Percentiles rank a stretch among this genome's conserved stretches.
These are phyloP conservation scores for Alca torda DNA, from an alignment of 2,797 vertebrate species.

Conservation along the genomic window DNA sequence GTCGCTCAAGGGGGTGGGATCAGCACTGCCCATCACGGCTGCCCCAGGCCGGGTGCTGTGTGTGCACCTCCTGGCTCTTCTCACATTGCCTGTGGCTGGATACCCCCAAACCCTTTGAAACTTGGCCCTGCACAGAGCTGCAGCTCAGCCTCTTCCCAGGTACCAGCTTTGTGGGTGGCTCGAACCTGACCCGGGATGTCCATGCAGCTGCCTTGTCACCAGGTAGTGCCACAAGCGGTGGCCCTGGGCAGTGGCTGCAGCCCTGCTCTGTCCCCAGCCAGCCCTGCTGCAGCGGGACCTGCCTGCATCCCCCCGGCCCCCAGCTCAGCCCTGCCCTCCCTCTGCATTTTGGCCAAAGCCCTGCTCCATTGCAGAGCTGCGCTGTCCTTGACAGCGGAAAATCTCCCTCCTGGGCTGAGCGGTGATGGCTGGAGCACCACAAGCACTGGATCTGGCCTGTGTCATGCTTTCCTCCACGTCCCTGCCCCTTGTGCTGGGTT, in stretches of 20 bases:
- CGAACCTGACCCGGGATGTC: background rate
- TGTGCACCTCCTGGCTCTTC: background rate
- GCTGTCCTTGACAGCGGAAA: background rate
- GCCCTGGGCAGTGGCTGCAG: accelerated
- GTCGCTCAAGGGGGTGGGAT: background rate
- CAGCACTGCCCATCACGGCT: background rate
- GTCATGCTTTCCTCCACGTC: background rate
- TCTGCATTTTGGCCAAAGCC: background rate
- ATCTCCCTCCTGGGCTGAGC: background rate
- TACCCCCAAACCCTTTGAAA: background rate
- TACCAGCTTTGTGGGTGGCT: background rate
- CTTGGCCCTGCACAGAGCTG: background rate
- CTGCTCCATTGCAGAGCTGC: background rate
- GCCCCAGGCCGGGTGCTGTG: background rate
- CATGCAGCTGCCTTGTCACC: background rate
- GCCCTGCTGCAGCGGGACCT: background rate
- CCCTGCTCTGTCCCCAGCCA: background rate
- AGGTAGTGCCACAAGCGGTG: accelerated
- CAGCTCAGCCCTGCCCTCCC: background rate
- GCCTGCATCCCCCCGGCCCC: too few relatives aligned
- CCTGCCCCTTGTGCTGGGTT: background rate
- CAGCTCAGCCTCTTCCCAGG: background rate
- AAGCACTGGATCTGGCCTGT: background rate
- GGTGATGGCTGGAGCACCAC: accelerated
- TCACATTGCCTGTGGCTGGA: background rate